Evolutionary conservation across 1,140 invertebrate species (phyloP), one percentile per base, ranked within the genome.

Genomic region (Atta cephalotes): DNA sequence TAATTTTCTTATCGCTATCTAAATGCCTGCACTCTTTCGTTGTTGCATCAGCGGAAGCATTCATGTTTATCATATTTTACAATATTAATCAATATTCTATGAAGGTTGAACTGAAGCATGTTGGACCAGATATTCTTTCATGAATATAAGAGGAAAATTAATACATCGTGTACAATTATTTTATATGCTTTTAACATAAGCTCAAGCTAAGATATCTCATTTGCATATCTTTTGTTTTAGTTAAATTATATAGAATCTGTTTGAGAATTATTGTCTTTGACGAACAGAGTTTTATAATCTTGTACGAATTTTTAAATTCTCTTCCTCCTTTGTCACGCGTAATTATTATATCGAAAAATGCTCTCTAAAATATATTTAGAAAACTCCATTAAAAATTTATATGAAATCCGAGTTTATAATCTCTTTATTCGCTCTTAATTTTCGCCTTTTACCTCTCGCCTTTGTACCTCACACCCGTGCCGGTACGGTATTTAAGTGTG

Each of bases 1-100:
- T 84, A 84, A 84, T 84, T 84, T 84, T 49, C 80, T 84, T 84
- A 84, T 84, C 80, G 58, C 56, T 49, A 16, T 21, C 74, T 62
- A 49, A 82, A 82, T 21, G 66, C 65, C 12, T 49, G 70, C 28
- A 76, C 39, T 84, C 56, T 84, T 81, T 76, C 53, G 49, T 62
- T 18, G 56, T 84, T 63, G 25, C 56, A 62, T 76, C 56, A 25
- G 60, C 56, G 25, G 56, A 84, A 76, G 28, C 12, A 45, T 51
- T 16, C 14, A 4, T 84, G 70, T 63, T 84, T 84, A 84, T 84
- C 80, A 35, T 62, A 53, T 72, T 76, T 12, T 21, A 35, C 80
- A 82, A 49, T 74, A 49, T 76, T 49, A 76, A 84, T 84, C 70
- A 28, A 84, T 84, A 84, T 76, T 84, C 56, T 12, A 28, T 9